Conservation (phyloP, 2,888 invertebrate species). For the Dascillus cervinus region DNA sequence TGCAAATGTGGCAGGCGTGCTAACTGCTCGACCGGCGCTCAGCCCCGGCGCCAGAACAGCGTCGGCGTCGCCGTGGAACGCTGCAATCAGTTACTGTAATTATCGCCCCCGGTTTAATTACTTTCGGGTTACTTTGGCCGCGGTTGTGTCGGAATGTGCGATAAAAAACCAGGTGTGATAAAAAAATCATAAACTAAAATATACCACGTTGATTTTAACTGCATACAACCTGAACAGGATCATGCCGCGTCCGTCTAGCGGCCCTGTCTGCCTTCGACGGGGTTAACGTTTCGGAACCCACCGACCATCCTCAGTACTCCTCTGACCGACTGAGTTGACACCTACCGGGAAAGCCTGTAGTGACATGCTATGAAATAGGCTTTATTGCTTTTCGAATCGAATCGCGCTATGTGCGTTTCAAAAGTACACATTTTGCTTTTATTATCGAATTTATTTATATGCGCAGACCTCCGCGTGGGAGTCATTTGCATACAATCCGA, state of each 20-base stretch:
- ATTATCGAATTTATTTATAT: constrained; percentile 28
- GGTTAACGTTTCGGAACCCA: constrained; percentile 8
- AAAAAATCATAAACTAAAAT: constrained; percentile 38
- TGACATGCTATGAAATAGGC: constrained; percentile 42
- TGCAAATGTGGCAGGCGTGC: constrained; percentile 45
- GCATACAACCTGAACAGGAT: constrained; percentile 38
- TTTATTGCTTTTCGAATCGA: constrained; percentile 40
- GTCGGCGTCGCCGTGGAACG: constrained; percentile 41
- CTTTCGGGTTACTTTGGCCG: constrained; percentile 30
- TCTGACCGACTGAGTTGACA: constrained; percentile 32
- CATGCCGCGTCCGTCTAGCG: constrained; percentile 30
- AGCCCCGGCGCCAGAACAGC: constrained; percentile 41
- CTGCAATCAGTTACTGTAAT: constrained; percentile 41
- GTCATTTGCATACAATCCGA: constrained; percentile 31
- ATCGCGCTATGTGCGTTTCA: constrained; percentile 34
- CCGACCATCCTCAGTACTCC: constrained; percentile 8
- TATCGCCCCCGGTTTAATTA: constrained; percentile 27
- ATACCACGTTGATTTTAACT: constrained; percentile 38
- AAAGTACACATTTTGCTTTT: constrained; percentile 28
- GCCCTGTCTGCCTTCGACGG: constrained; percentile 20
- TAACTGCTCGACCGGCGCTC: constrained; percentile 42
- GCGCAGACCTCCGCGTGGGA: constrained; percentile 22
- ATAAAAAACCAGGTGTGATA: constrained; percentile 36
- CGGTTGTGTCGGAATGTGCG: constrained; percentile 11
- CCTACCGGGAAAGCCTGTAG: constrained; percentile 41